Evolutionary conservation across 2,113 vertebrate genomes (phyloP), one percentile per base, ranked within the genome.

Genomic region (Scophthalmus maximus): DNA sequence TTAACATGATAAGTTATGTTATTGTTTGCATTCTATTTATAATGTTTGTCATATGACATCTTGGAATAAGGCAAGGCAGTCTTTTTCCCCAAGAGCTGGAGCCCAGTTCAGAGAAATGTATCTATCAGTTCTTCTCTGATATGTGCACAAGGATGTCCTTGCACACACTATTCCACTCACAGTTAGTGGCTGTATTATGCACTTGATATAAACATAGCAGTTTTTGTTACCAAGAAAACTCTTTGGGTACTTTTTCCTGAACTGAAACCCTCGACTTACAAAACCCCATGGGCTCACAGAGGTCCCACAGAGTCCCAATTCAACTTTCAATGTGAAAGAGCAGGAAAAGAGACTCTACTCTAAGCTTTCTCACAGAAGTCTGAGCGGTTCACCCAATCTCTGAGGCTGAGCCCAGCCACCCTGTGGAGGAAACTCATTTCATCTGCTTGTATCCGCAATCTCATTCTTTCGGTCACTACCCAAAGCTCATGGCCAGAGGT

Each of bases 1-100:
- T 50, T 81, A 73, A 55, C 51, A 26, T 15, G 56, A 53, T 52
- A 17, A 20, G 34, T 70, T 63, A 10, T 65, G 12, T 68, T 44
- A n/a, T 36, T 61, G 36, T 52, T 34, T 69, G 36, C 52, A 47
- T 61, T 38, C 47, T 12, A 57, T 38, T 20, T 30, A 30, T 22
- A 11, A 27, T 42, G 8, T 46, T 27, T 26, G n/a, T 53, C 26
- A 30, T 30, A 26, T 40, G 32, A 60, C 23, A n/a, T 60, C 15
- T 60, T 40, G 15, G 38, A 44, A 44, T 42, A n/a, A 58, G 34
- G 14, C 8, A 30, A 51, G 49, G 14, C 49, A 26, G n/a, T n/a
- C n/a, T 10, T 15, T 51, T 25, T 30, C 5, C n/a, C n/a, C 29
- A 18, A 34, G 40, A 46, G 26, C 18, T 20, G 25, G 59, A 29